These are phyloP conservation scores for Cyprinodon tularosa DNA, from an alignment of 2,113 vertebrate species.

Conservation along the genomic window DNA sequence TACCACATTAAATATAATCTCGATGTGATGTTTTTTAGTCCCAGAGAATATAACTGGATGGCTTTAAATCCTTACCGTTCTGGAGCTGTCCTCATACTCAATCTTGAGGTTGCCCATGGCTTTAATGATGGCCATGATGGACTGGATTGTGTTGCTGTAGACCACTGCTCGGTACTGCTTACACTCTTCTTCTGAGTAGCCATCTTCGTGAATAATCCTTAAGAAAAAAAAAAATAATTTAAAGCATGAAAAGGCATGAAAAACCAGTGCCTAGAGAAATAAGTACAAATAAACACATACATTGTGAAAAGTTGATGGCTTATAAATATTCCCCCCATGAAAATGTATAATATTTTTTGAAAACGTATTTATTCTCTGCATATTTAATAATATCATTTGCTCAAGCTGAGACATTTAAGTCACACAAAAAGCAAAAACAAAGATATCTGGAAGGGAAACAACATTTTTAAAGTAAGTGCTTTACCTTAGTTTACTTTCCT, in stretches of 20 bases:
- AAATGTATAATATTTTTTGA: neutral
- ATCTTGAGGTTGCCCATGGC: slow-evolving; percentile 95
- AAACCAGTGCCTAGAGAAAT: neutral
- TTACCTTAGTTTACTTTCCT: neutral
- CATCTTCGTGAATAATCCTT: slow-evolving; percentile 97
- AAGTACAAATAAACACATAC: neutral
- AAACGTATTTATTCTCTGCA: no score
- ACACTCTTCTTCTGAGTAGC: slow-evolving; percentile 97
- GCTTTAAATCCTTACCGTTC: slow-evolving; percentile 80
- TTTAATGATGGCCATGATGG: slow-evolving; percentile 98
- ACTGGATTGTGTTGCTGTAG: slow-evolving; percentile 99
- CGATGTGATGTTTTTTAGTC: neutral
- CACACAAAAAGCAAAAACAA: neutral
- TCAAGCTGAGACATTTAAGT: neutral
- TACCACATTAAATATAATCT: neutral
- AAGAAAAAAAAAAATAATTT: neutral
- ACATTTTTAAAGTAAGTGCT: no score
- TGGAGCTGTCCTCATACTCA: slow-evolving; percentile 88
- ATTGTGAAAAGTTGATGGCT: no score
- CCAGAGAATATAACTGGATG: neutral
- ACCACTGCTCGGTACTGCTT: slow-evolving; percentile 97
- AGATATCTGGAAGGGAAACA: neutral
- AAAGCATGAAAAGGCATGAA: neutral
- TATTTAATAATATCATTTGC: no score
- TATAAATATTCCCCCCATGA: neutral